Base-by-base conservation (phyloP, 2,113 vertebrate species). In the Ivindomyrus marchei region DNA sequence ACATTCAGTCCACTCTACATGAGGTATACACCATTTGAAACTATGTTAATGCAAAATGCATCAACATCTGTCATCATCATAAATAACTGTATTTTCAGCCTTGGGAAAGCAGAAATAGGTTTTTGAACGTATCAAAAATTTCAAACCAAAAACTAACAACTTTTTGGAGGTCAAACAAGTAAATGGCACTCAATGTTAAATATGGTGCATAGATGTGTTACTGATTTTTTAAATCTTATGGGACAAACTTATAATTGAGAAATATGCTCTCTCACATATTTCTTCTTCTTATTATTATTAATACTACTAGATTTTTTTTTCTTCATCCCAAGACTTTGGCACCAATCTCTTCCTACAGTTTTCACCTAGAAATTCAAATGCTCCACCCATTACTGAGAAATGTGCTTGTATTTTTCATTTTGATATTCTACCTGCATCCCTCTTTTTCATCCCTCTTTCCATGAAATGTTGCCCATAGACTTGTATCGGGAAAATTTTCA, bases 31-130 rank as follows among this genome's bases (percentile, higher is more conserved):
- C 21, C 42, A 46, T 39, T 84, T 84, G 80, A 84, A 84, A 84
- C 15, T 39, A 77, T 46, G 80, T 84, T 84, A 84, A 46, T 84
- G 80, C 42, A 84, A 84, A 84, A 84, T n/a, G 80, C 80, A 84
- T 47, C 80, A 84, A 8, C 42, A 46, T 47, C 80, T 46, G 80
- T 45, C 80, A 46, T 21, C 36, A 66, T 46, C 46, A 46, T 84
- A 84, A 84, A 46, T 84, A 84, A 46, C 42, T 24, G 42, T 21
- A 24, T 84, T 84, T 46, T 46, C 39, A 46, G 24, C 83, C 21
- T 21, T 24, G 45, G 83, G 24, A 85, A 85, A 46, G 19, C 83
- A 85, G 19, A 5, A 85, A 46, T 84, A 85, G 83, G 45, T 46
- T 47, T 85, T 85, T 42, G 74, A 80, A 80, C 4, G 0, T 80